Evolutionary conservation across 2,888 invertebrate species (phyloP).

Genomic region (Unio delphinus): DNA sequence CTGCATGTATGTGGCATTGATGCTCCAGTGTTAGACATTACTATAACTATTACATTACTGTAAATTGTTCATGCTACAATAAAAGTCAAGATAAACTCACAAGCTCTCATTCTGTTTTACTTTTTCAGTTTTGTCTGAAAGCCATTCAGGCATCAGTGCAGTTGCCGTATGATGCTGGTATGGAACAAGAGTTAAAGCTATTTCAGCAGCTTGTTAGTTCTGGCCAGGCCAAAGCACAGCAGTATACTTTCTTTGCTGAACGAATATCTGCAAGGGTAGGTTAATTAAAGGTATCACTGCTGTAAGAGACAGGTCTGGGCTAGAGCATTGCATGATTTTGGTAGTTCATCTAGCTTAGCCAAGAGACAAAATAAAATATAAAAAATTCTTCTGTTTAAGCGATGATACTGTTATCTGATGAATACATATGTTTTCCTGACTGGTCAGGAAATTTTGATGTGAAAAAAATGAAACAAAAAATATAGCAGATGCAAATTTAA

Average conservation of each 20-base stretch:
- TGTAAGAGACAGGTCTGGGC: background rate
- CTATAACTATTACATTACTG: too few species aligned
- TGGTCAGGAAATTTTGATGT: too few species aligned
- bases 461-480: too few species aligned
- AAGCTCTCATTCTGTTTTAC: background rate
- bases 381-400: background rate
- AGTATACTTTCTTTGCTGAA: slow-evolving; percentile 68
- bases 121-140: slow-evolving; percentile 58
- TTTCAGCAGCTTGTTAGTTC: slow-evolving; percentile 49
- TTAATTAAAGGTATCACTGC: background rate
- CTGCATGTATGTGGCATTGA: too few species aligned
- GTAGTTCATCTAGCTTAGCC: too few species aligned
- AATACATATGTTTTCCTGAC: too few species aligned
- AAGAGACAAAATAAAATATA: background rate
- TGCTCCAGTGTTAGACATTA: too few species aligned
- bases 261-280: slow-evolving; percentile 58
- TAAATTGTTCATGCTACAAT: background rate
- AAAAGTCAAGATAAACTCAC: background rate
- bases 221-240: slow-evolving; percentile 60
- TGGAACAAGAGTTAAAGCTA: slow-evolving; percentile 44
- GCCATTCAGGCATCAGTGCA: slow-evolving; percentile 52
- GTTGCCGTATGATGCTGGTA: slow-evolving; percentile 54
- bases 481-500: too few species aligned
- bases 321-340: too few species aligned
- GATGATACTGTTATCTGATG: background rate